Base-by-base conservation (phyloP, 2,888 invertebrate species). In the Watsonalla cultraria region DNA sequence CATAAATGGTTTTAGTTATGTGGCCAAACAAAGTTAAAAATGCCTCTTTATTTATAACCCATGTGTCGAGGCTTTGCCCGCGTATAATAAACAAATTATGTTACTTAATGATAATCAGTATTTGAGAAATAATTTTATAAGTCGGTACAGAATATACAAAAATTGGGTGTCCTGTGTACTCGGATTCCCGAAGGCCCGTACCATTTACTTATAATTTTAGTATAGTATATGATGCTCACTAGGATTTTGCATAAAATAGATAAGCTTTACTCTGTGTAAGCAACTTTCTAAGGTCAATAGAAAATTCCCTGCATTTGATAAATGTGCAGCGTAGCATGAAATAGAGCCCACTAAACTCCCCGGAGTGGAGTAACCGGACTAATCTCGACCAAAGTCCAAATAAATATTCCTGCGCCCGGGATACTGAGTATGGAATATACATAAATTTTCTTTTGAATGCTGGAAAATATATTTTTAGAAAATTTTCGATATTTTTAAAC, bases 221-320 rank as follows among this genome's bases (percentile, higher is more conserved):
- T n/a, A n/a, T n/a, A n/a, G n/a, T n/a, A n/a, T n/a, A n/a, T 24
- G 24, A 24, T 24, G 4, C 24, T 24, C 24, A 24, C 24, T 2
- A 24, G 24, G 24, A 24, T 24, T 60, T 58, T 59, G 51, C 35
- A 45, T 53, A 53, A 51, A 52, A 55, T 55, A 56, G 51, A 24
- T 24, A 24, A 24, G 24, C 24, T 24, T 4, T 24, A 52, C 55
- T 59, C 59, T 64, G 54, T 45, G 14, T 51, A 11, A 45, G 7
- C n/a, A 54, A 51, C 57, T 37, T 66, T 63, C 63, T 67, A 64
- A 67, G 59, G 60, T 60, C 59, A 68, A 70, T 72, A 73, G 70
- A 65, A 74, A 76, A 68, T 66, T 66, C 48, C 52, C 54, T 58
- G 64, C 64, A 63, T 70, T 74, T 73, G 66, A 74, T 73, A 66